A percentile compares a stretch with the other conserved stretches of the same genome.
Evolutionary conservation across 2,113 vertebrate genomes (phyloP).

Genomic region (Pterocles gutturalis): DNA sequence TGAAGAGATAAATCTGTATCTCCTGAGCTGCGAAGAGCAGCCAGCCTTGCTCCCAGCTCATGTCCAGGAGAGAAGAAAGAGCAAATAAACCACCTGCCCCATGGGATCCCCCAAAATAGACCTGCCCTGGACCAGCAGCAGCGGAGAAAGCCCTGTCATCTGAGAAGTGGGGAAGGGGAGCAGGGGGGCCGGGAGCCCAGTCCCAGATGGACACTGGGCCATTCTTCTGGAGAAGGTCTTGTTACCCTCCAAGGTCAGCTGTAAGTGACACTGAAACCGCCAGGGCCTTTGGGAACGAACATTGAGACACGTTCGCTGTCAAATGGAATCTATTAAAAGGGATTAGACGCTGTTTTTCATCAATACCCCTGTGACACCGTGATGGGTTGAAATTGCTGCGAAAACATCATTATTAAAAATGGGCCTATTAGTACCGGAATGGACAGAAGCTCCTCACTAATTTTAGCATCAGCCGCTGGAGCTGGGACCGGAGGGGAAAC

Average conservation of each 20-base stretch:
- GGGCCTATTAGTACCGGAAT: conserved; percentile 70
- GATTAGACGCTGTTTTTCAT: conserved; percentile 70
- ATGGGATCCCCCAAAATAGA: background rate
- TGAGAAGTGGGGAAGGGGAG: background rate
- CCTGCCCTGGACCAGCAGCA: background rate
- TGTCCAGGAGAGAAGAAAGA: background rate
- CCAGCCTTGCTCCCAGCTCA: background rate
- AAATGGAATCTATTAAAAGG: conserved; percentile 75
- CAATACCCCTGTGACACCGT: conserved; percentile 66
- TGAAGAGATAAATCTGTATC: background rate
- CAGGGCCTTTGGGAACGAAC: conserved; percentile 50
- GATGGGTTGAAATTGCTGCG: conserved; percentile 74
- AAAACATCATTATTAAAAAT: conserved; percentile 79
- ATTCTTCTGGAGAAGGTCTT: conserved; percentile 53
- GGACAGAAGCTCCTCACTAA: conserved; percentile 70
- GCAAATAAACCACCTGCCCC: background rate
- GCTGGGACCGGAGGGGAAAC: background rate
- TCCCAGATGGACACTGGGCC: conserved; percentile 50
- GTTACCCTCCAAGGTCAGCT: conserved; percentile 49
- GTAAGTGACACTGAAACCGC: conserved; percentile 13
- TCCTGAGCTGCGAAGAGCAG: background rate
- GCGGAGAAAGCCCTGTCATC: background rate
- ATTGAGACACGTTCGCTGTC: conserved; percentile 66
- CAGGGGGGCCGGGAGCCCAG: background rate
- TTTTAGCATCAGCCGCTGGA: conserved; percentile 4